A percentile compares a stretch with the other conserved stretches of the same genome.
phyloP scores from a whole-genome alignment of 2,797 vertebrate species.

The Aselliscus stoliczkanus region DNA sequence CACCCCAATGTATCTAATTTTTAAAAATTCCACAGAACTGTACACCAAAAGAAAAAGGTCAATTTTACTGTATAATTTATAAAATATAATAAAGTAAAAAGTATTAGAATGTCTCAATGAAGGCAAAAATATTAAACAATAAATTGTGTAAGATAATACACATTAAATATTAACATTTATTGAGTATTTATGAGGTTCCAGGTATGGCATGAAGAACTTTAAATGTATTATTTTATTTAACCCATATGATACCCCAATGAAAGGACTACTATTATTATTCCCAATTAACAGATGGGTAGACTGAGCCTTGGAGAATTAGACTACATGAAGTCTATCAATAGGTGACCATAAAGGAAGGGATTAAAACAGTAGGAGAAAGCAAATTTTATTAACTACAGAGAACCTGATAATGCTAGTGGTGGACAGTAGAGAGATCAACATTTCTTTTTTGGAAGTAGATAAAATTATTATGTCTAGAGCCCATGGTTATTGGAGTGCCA shows the following conservation, averaged over 20 bases:
- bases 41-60: not conserved
- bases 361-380: not conserved
- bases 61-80: not conserved
- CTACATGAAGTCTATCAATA: not conserved
- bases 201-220: not conserved
- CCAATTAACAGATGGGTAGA: not conserved
- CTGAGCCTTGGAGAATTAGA: not conserved
- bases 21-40: not conserved
- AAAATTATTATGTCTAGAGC: not conserved
- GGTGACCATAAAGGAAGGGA: not conserved
- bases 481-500: not conserved
- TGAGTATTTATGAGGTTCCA: not conserved
- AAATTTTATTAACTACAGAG: not conserved
- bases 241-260: not conserved
- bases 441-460: not conserved
- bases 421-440: not conserved
- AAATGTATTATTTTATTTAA: not conserved
- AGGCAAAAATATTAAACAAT: not conserved
- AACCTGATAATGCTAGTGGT: not conserved
- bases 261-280: not conserved
- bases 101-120: not conserved
- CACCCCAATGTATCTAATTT: too few species aligned
- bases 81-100: constrained; percentile 1
- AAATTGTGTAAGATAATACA: not conserved
- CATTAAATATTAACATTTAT: not conserved